Percentiles rank a stretch among this genome's conserved stretches.
phyloP scores from a whole-genome alignment of 2,888 invertebrate genomes.

The Leptinotarsa juncta region DNA sequence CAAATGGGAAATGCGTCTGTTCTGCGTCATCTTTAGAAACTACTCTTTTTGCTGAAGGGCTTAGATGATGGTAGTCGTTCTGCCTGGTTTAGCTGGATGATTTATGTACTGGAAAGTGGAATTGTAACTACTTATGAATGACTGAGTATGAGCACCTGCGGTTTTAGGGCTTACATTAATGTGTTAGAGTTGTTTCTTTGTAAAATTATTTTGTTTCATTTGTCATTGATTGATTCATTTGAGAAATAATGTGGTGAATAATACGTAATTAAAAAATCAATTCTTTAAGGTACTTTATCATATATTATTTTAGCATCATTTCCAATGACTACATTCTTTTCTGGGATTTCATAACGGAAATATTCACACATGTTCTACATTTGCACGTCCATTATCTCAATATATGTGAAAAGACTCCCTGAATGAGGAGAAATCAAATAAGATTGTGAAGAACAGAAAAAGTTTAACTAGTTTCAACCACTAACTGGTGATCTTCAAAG shows the following conservation, averaged over 20 bases:
- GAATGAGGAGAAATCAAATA: too few relatives aligned
- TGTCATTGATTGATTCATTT: neutral
- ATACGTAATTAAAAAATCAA: too few relatives aligned
- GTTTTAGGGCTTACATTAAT: neutral
- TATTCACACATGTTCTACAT: too few relatives aligned
- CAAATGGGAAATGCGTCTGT: conserved; percentile 16
- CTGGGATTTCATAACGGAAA: too few relatives aligned
- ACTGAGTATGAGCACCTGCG: neutral
- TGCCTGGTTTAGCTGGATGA: conserved; percentile 9
- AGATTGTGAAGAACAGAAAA: too few relatives aligned
- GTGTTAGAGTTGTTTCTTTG: neutral
- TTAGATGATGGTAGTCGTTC: neutral
- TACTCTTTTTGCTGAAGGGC: conserved; percentile 3
- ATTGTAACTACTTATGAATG: conserved; percentile 4
- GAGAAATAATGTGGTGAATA: neutral
- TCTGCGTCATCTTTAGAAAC: conserved; percentile 14
- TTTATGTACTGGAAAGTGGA: conserved; percentile 18
- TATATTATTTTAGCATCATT: too few relatives aligned
- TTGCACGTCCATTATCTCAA: too few relatives aligned
- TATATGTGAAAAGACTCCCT: too few relatives aligned
- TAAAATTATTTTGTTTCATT: neutral
- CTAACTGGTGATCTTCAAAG: too few relatives aligned
- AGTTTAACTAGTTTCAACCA: too few relatives aligned
- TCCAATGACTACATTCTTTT: too few relatives aligned
- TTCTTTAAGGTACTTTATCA: too few relatives aligned